Percentiles rank a stretch among this genome's conserved stretches.
Conservation (phyloP, 2,113 vertebrate species). For the Gavia stellata region DNA sequence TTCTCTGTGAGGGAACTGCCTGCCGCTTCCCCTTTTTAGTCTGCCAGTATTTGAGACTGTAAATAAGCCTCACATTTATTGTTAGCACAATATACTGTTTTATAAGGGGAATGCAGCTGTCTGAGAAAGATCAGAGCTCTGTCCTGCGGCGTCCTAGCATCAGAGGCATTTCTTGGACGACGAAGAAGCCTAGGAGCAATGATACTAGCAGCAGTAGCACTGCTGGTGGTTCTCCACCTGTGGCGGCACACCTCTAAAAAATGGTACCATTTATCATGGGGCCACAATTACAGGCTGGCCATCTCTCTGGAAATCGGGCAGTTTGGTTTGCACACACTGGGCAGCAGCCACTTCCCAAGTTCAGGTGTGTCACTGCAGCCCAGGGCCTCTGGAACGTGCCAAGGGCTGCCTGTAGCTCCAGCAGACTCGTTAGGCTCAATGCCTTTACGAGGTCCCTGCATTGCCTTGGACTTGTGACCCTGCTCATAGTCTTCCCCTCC, state of each 20-base stretch:
- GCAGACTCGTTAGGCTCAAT: background rate
- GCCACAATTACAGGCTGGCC: too few species aligned
- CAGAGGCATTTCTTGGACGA: background rate
- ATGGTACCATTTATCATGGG: background rate
- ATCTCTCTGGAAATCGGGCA: background rate
- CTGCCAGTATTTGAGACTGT: background rate
- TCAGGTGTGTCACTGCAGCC: background rate
- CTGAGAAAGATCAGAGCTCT: conserved; percentile 11
- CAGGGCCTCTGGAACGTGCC: background rate
- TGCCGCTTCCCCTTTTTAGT: background rate
- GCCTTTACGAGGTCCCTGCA: background rate
- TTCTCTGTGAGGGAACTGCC: background rate
- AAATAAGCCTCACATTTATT: background rate
- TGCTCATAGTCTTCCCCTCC: background rate
- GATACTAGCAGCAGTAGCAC: background rate
- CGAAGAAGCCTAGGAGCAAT: background rate
- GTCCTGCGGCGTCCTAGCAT: background rate
- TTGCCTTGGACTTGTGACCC: background rate
- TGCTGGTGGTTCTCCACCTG: background rate
- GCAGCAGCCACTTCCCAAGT: background rate
- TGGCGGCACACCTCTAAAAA: background rate
- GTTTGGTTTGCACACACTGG: fast-evolving
- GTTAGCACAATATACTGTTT: background rate
- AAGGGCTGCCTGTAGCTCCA: background rate
- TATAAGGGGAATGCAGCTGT: background rate